Evolutionary conservation across 2,797 vertebrate species (phyloP).

Genomic region (Tapera naevia): DNA sequence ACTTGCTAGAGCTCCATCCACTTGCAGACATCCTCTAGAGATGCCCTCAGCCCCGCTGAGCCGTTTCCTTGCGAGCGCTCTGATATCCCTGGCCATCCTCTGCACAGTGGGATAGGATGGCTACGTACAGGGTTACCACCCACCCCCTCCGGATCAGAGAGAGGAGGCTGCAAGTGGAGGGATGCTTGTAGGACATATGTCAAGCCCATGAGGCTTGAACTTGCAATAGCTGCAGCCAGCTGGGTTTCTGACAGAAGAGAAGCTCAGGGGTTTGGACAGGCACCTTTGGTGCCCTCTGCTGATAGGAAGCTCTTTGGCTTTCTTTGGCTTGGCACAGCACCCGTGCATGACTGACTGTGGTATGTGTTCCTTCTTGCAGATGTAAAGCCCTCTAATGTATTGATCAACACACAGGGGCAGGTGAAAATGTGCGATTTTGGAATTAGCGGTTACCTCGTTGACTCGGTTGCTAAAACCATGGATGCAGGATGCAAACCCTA

Average conservation of each 20-base stretch:
- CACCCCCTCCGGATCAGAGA: no score
- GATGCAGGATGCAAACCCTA: slow-evolving; percentile 97
- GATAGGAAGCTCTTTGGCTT: background rate
- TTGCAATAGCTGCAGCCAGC: background rate
- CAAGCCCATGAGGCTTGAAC: background rate
- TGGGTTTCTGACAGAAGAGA: accelerated
- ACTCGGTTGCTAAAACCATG: slow-evolving; percentile 96
- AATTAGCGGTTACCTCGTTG: slow-evolving; percentile 96
- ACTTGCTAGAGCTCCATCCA: background rate
- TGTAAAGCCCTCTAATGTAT: slow-evolving; percentile 96
- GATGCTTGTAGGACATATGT: background rate
- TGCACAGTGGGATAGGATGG: accelerated
- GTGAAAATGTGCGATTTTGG: slow-evolving; percentile 99
- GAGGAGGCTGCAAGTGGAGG: background rate
- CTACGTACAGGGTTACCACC: background rate
- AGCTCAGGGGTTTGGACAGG: accelerated
- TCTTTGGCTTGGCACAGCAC: background rate
- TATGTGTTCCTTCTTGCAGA: slow-evolving; percentile 78
- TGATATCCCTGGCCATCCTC: accelerated
- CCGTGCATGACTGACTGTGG: background rate
- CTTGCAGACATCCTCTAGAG: background rate
- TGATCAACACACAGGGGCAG: slow-evolving; percentile 94
- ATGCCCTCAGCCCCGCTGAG: background rate
- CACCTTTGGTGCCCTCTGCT: slow-evolving; percentile 55
- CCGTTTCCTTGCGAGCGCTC: background rate